A percentile compares a stretch with the other conserved stretches of the same genome.
Conservation (phyloP, 2,888 invertebrate genomes). For the Uropetala carovei region DNA sequence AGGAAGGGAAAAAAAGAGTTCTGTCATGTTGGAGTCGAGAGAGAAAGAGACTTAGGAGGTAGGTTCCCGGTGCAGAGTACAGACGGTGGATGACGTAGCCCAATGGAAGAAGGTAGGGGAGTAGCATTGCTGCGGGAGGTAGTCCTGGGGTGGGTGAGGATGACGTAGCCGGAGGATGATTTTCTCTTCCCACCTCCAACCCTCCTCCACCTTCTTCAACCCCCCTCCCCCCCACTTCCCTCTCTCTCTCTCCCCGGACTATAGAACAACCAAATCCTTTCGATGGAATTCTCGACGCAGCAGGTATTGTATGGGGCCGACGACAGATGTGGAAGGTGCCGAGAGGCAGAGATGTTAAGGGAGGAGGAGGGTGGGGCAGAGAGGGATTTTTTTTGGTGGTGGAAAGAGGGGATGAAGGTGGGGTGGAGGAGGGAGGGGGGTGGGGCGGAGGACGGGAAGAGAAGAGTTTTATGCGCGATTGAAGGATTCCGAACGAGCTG, state of each 20-base stretch:
- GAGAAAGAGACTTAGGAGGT: too few species aligned
- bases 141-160: not conserved
- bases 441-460: not conserved
- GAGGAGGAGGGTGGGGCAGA: not conserved
- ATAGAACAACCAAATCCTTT: conserved; percentile 60
- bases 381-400: not conserved
- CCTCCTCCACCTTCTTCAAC: not conserved
- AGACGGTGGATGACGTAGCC: not conserved
- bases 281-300: conserved; percentile 58
- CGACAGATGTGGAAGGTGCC: conserved; percentile 63
- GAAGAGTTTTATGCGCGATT: conserved; percentile 55
- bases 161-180: conserved; percentile 24
- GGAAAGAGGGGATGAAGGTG: not conserved
- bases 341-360: conserved; percentile 34
- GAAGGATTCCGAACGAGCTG: conserved; percentile 56
- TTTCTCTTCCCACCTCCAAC: not conserved
- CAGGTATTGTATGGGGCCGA: conserved; percentile 57
- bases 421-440: not conserved
- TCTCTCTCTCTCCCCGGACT: conserved; percentile 33
- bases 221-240: too few species aligned
- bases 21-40: not conserved
- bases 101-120: too few species aligned
- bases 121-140: not conserved
- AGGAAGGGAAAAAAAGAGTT: not conserved
- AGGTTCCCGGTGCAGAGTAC: not conserved